Percentiles rank a stretch among this genome's conserved stretches.
Conservation (phyloP, 2,113 vertebrate genomes). For the Larimichthys crocea region DNA sequence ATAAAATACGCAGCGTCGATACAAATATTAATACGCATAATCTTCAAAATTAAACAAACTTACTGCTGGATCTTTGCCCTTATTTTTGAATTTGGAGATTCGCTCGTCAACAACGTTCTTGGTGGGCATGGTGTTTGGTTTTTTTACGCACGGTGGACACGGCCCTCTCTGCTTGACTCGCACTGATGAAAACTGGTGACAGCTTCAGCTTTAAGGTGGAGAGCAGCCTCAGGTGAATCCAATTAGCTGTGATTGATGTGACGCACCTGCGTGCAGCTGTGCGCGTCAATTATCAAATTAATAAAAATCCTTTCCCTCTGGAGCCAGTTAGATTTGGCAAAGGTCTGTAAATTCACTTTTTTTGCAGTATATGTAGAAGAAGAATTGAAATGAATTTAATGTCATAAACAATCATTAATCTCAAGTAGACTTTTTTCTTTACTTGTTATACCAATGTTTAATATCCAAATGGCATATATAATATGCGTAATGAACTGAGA, state of each 20-base stretch:
- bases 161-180: neutral
- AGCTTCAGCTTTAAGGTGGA: neutral
- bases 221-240: constrained; percentile 44
- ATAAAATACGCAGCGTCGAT: neutral
- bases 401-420: too few species aligned
- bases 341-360: too few species aligned
- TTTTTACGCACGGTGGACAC: constrained; percentile 65
- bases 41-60: constrained; percentile 46
- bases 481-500: too few species aligned
- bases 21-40: accelerated
- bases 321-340: too few species aligned
- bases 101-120: constrained; percentile 66
- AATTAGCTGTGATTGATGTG: constrained; percentile 40
- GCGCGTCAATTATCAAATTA: neutral
- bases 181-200: neutral
- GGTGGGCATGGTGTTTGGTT: constrained; percentile 78
- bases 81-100: constrained; percentile 90
- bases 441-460: too few species aligned
- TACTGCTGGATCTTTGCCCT: constrained; percentile 88
- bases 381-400: too few species aligned
- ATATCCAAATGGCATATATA: too few species aligned
- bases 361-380: too few species aligned
- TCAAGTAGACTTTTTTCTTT: too few species aligned
- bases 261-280: neutral
- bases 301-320: neutral